Evolutionary conservation across 2,888 invertebrate species (phyloP).

Genomic region (Hypercompe scribonia): DNA sequence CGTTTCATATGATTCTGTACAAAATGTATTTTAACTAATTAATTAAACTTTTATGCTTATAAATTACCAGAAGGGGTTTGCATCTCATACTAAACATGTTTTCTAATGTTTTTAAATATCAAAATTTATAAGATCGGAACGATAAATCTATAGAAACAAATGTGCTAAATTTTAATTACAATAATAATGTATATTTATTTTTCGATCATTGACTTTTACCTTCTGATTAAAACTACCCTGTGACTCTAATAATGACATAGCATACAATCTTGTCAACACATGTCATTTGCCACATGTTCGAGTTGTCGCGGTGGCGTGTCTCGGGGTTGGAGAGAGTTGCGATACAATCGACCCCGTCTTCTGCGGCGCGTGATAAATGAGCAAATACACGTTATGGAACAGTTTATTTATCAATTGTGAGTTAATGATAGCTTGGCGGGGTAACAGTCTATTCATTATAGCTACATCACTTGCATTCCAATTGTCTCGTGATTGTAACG

Average conservation of each 20-base stretch:
- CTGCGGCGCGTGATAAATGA: slow-evolving; percentile 40
- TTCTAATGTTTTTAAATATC: neutral
- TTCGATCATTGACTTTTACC: neutral
- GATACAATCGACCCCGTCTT: slow-evolving; percentile 31
- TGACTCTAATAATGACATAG: slow-evolving; percentile 51
- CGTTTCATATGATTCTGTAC: too few species aligned
- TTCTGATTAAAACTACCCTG: slow-evolving; percentile 26
- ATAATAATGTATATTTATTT: too few species aligned
- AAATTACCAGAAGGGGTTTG: too few species aligned
- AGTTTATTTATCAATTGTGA: slow-evolving; percentile 27
- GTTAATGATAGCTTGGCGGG: slow-evolving; percentile 17
- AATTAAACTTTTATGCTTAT: too few species aligned
- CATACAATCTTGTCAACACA: slow-evolving; percentile 48
- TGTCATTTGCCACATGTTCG: slow-evolving; percentile 60
- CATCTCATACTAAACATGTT: too few species aligned
- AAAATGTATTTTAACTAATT: too few species aligned
- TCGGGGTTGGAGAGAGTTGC: slow-evolving; percentile 20
- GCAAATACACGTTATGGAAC: slow-evolving; percentile 27
- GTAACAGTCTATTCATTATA: slow-evolving; percentile 5
- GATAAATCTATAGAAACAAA: neutral
- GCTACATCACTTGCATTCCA: neutral
- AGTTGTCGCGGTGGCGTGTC: slow-evolving; percentile 32
- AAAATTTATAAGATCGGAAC: neutral
- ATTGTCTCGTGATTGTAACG: neutral
- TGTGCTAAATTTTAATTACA: neutral